Conservation (phyloP, 2,113 vertebrate genomes). For the Petromus typicus region DNA sequence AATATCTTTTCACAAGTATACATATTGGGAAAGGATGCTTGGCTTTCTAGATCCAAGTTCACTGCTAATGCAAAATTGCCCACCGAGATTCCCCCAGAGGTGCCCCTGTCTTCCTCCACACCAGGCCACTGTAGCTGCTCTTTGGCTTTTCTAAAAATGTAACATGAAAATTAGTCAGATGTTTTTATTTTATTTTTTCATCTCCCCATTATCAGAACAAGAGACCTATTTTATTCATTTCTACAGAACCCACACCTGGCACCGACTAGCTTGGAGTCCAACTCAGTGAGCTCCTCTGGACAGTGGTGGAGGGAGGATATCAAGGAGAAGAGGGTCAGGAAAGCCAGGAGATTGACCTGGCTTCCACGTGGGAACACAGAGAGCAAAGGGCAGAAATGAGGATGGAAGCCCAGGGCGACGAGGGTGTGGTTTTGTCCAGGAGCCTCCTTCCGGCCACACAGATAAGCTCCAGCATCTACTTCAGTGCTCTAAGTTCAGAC, state of each 20-base stretch:
- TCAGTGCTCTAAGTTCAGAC: background rate
- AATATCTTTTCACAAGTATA: background rate
- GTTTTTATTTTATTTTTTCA: background rate
- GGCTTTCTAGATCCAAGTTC: background rate
- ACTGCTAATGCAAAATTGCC: background rate
- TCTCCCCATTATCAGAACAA: background rate
- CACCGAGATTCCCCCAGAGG: rapidly evolving
- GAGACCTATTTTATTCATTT: background rate
- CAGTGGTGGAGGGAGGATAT: background rate
- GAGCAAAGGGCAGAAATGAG: background rate
- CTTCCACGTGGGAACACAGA: background rate
- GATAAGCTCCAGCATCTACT: too few relatives aligned
- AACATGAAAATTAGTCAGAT: background rate
- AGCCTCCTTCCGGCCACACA: background rate
- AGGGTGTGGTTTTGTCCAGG: rapidly evolving
- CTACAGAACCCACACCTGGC: rapidly evolving
- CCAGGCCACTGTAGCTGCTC: too few relatives aligned
- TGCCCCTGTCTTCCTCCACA: background rate
- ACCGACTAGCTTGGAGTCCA: background rate
- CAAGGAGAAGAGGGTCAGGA: background rate
- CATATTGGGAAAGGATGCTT: background rate
- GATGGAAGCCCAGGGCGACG: background rate
- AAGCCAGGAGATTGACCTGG: too few relatives aligned
- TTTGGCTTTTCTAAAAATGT: background rate
- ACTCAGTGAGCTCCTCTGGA: background rate